Evolutionary conservation across 2,113 vertebrate genomes (phyloP), one percentile per base, ranked within the genome.

Genomic region (Menura novaehollandiae): DNA sequence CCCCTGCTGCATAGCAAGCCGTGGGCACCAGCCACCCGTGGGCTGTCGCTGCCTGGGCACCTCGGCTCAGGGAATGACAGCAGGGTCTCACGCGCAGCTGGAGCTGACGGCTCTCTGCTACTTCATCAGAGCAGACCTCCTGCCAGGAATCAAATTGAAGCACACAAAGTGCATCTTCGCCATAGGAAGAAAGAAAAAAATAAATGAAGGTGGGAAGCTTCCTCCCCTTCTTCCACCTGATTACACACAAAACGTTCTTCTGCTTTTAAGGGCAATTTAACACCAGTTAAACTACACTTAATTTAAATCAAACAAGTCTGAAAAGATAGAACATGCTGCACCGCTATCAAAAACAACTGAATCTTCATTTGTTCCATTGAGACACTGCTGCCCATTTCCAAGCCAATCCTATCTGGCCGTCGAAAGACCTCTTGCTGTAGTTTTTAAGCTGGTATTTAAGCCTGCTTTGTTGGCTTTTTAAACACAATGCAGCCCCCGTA

Each of bases 211-310:
- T 82, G 64, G 71, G n/a, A 94, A 37, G 14, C 43, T 87, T 86
- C 71, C 66, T 85, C 35, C 32, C n/a, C 26, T 77, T 74, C 79
- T 83, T 52, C 85, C 46, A 35, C 55, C 88, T 67, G 88, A 87
- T 91, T 89, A 73, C 30, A 77, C 9, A 81, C 64, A 80, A 76
- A 88, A 63, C 18, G 62, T 84, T 91, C 74, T 85, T 49, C 72
- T 84, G 67, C 82, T 92, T 96, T 91, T 90, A 94, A 95, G 89
- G 93, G 55, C 66, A 91, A 96, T 95, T 96, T 95, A 95, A 85
- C 87, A 86, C 78, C 43, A 75, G 60, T 94, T 93, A 95, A 95
- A 87, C 30, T 47, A 73, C 26, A 1, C 5, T 88, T 95, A 95
- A 95, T 95, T 94, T 93, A 96, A 95, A 88, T 92, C 85, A 93